A percentile compares a stretch with the other conserved stretches of the same genome.
Conservation (phyloP, 2,888 invertebrate genomes). For the Trichogramma evanescens region DNA sequence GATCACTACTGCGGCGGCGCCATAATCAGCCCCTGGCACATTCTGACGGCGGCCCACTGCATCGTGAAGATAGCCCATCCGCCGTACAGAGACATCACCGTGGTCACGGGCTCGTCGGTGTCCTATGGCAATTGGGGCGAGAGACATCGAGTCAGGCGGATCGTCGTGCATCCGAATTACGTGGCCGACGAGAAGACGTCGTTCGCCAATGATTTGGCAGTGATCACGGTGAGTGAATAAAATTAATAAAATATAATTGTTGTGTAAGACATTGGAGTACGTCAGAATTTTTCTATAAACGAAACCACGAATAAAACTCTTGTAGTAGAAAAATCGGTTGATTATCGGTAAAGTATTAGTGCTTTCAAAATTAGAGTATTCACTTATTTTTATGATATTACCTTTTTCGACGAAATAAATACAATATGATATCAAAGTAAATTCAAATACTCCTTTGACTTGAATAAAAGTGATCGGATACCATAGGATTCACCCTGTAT, state of each 20-base stretch:
- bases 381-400: too few species aligned
- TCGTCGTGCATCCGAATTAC: conserved; percentile 1
- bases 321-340: too few species aligned
- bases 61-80: background rate
- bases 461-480: background rate
- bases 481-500: too few species aligned
- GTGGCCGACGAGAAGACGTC: background rate
- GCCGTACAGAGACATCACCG: background rate
- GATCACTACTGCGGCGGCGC: conserved; percentile 23
- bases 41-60: conserved; percentile 26
- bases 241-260: too few species aligned
- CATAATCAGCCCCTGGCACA: conserved; percentile 13
- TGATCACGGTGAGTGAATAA: conserved; percentile 16
- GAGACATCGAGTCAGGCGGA: background rate
- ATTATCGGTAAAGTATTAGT: too few species aligned
- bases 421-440: too few species aligned
- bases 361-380: too few species aligned
- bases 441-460: too few species aligned
- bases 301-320: too few species aligned
- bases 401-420: too few species aligned
- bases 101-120: conserved; percentile 14
- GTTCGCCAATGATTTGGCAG: conserved; percentile 16
- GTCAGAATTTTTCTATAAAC: too few species aligned
- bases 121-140: background rate
- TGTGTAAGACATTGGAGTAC: too few species aligned